A percentile compares a stretch with the other conserved stretches of the same genome.
These are phyloP conservation scores for Malthinus seriepunctatus DNA, from an alignment of 2,888 invertebrate species.

Conservation along the genomic window DNA sequence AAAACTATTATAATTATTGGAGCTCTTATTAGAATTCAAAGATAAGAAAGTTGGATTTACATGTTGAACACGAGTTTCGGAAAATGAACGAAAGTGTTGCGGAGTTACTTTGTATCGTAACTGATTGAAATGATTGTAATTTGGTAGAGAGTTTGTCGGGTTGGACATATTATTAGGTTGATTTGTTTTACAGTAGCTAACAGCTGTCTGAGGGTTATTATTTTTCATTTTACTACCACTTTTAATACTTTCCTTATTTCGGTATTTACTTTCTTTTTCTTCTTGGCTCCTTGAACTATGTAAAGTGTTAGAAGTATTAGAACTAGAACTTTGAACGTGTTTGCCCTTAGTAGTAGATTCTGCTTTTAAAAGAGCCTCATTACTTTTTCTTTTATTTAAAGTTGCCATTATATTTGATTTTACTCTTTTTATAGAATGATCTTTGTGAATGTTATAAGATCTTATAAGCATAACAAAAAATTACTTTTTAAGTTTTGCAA, in stretches of 20 bases:
- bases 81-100: conserved; percentile 12
- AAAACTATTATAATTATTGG: conserved; percentile 9
- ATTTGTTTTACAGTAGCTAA: neutral
- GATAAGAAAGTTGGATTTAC: conserved; percentile 1
- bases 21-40: neutral
- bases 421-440: neutral
- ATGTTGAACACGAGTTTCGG: conserved; percentile 4
- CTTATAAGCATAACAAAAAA: conserved; percentile 7
- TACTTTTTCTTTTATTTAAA: conserved; percentile 22
- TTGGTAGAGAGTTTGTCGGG: neutral
- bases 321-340: conserved; percentile 15
- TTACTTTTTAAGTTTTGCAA: neutral
- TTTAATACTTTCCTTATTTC: conserved; percentile 33
- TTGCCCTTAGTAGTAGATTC: conserved; percentile 17
- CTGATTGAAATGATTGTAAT: neutral
- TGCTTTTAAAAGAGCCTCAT: conserved; percentile 30
- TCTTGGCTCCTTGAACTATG: conserved; percentile 19
- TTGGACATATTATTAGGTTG: neutral
- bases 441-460: neutral
- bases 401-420: conserved; percentile 14
- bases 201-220: neutral
- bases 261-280: conserved; percentile 9
- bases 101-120: neutral
- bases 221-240: conserved; percentile 5
- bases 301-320: conserved; percentile 18